Evolutionary conservation across 2,113 vertebrate genomes (phyloP), one percentile per base, ranked within the genome.

Genomic region (Axis porcinus): DNA sequence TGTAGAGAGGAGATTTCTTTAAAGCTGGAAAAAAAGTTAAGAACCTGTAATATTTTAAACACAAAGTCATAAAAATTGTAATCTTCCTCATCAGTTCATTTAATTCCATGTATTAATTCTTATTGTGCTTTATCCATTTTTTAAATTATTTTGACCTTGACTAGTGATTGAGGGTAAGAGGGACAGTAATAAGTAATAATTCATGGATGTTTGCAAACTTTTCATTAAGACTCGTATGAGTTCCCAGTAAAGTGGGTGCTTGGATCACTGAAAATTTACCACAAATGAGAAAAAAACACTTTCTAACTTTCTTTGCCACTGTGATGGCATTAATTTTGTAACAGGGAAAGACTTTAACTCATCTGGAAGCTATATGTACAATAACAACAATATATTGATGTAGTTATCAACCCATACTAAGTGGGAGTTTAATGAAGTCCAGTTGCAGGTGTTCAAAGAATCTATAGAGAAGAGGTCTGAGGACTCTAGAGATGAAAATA

Each of bases 171-270:
- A 55, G 33, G 21, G 21, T 55, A 16, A 81, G 27, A 55, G 12
- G 52, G 12, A 55, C 52, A 36, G 52, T 83, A 54, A 83, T 83
- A 83, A 36, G 52, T 83, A 54, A 83, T 83, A 83, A 83, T 55
- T 55, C 13, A 36, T 9, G 52, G n/a, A 36, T 5, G 23, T 40
- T 27, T 84, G 52, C 52, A 55, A 55, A 5, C 21, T 55, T 84
- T 40, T 84, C n/a, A 1, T 40, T 55, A 55, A 84, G n/a, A 14
- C 7, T 55, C 0, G 0, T 83, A n/a, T 84, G n/a, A 40, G 13
- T 55, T 84, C 13, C 52, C n/a, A 55, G 21, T 55, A 25, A 55
- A 84, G 23, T 36, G 52, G 4, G n/a, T 55, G 7, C 33, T 23
- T 55, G 55, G 52, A 27, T 84, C 13, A 55, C 81, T 40, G 52